Conservation (phyloP, 2,888 invertebrate species). For the Tuberolachnus salignus region DNA sequence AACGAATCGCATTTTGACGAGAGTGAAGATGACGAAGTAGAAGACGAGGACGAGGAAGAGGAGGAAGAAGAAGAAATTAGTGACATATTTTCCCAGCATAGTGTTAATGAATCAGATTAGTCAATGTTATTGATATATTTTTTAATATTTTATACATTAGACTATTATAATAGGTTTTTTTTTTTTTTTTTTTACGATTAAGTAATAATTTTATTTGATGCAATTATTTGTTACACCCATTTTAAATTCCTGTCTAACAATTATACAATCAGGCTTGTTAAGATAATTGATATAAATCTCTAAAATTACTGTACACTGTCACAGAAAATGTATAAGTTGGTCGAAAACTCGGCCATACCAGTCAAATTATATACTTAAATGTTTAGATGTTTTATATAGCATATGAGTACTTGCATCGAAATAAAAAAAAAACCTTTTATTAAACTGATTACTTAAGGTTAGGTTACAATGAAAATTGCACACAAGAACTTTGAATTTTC, state of each 20-base stretch:
- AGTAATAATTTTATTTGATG: conserved; percentile 1
- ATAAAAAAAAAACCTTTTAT: neutral
- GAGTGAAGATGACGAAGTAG: too few relatives aligned
- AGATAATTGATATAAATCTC: conserved; percentile 1
- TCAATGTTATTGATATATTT: neutral
- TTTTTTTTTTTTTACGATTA: neutral
- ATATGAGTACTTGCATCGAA: neutral
- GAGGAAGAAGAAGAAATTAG: conserved; percentile 51
- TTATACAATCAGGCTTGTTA: neutral
- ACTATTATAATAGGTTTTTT: neutral
- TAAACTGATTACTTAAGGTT: neutral
- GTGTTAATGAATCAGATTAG: conserved; percentile 52
- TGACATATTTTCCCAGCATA: conserved; percentile 47
- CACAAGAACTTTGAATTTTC: neutral
- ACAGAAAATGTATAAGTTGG: neutral
- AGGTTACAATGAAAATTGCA: neutral
- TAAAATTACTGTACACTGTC: too few relatives aligned
- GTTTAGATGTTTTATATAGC: too few relatives aligned
- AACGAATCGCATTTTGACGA: conserved; percentile 49
- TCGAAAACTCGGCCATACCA: neutral
- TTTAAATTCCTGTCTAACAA: neutral
- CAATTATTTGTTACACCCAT: neutral
- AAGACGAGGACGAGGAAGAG: too few relatives aligned
- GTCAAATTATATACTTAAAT: too few relatives aligned
- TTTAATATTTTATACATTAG: neutral